These are phyloP conservation scores for Idaea straminata DNA, from an alignment of 2,888 invertebrate genomes.

Conservation along the genomic window DNA sequence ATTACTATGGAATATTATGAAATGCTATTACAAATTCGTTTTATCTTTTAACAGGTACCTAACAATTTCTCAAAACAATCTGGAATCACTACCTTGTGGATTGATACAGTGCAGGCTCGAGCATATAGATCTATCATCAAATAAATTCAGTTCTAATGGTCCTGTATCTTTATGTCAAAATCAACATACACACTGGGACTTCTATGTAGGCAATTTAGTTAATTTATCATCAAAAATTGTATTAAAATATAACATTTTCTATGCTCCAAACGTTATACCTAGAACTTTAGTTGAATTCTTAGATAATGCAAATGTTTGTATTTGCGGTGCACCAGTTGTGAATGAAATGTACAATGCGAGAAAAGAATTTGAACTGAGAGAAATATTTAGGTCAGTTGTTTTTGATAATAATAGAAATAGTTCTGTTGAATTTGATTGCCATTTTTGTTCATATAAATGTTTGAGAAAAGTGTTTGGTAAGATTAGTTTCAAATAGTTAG, in stretches of 20 bases:
- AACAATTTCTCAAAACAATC: constrained; percentile 76
- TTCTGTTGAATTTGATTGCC: constrained; percentile 79
- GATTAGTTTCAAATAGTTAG: neutral
- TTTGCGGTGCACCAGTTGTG: constrained; percentile 79
- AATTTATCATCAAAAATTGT: constrained; percentile 78
- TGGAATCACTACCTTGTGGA: constrained; percentile 81
- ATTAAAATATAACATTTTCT: constrained; percentile 73
- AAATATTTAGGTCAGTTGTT: constrained; percentile 60
- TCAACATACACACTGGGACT: constrained; percentile 49
- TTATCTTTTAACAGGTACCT: constrained; percentile 64
- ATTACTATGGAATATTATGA: no score
- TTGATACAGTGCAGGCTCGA: constrained; percentile 76
- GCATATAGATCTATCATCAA: constrained; percentile 79
- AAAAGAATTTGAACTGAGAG: constrained; percentile 58
- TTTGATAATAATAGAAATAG: constrained; percentile 55
- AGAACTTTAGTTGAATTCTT: constrained; percentile 80
- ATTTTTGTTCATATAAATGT: constrained; percentile 81
- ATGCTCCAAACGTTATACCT: constrained; percentile 80
- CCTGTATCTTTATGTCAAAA: constrained; percentile 17
- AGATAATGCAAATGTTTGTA: constrained; percentile 81
- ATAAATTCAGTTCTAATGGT: constrained; percentile 63
- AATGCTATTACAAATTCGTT: constrained; percentile 1
- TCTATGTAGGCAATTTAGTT: constrained; percentile 73
- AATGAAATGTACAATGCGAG: constrained; percentile 47
- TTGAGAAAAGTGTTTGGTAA: constrained; percentile 27